Evolutionary conservation across 2,113 vertebrate species (phyloP), one percentile per base, ranked within the genome.

Genomic region (human (Homo sapiens)): DNA sequence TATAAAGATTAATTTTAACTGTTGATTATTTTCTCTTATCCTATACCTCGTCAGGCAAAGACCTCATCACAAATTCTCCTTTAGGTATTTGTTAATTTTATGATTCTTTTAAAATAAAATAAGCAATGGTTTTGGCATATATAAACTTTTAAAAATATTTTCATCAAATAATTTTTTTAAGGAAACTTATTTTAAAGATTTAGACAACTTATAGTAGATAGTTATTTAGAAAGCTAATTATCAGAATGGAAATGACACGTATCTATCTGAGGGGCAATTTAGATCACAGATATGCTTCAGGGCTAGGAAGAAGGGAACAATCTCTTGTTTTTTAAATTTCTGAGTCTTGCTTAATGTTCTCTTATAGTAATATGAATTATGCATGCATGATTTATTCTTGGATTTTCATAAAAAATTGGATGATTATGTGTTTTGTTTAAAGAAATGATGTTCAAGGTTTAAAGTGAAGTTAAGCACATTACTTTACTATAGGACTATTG

Each of bases 191-290:
- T 96, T 81, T 86, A 73, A 80, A 93, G 38, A 13, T 57, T 90
- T 75, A 94, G 57, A 95, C 38, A 93, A 90, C 40, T 61, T 80
- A 80, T 22, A 78, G 55, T 57, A 80, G 52, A 91, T 94, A 83
- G 40, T 27, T 87, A 91, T 97, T 95, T 94, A 93, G 81, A 85
- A 93, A 91, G 27, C 64, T 92, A 94, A 95, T 97, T 86, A 83
- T 7, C 50, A 87, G 75, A 66, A 96, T 75, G 22, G 6, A 75
- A 97, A 87, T 80, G 73, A 93, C 66, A 95, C 50, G 5, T 83
- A 70, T 72, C 52, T 95, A 12, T 95, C 57, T 94, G 45, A 32
- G 57, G 45, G 84, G 25, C 76, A 94, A 80, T 61, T 95, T 85
- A 78, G 32, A 57, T 94, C 91, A 94, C 35, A 96, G 61, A 70